A percentile compares a stretch with the other conserved stretches of the same genome.
phyloP scores from a whole-genome alignment of 2,797 vertebrate species.

The Cercopithecus hamlyni region DNA sequence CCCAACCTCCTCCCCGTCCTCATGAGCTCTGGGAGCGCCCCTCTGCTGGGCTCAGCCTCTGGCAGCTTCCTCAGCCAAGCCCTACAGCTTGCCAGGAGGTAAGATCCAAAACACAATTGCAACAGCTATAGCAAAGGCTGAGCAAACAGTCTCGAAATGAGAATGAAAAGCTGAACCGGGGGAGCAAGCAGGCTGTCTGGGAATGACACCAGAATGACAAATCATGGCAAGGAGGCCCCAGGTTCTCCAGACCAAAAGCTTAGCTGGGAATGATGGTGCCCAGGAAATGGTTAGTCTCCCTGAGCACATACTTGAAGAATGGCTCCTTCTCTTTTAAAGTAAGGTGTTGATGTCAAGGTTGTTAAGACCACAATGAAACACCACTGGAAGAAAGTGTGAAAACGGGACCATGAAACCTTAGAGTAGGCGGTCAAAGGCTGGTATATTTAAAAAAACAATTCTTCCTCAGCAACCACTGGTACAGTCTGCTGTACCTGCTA shows the following conservation, averaged over 20 bases:
- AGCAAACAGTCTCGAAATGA: conserved; percentile 52
- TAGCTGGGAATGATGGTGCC: background rate
- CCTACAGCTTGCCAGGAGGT: conserved; percentile 59
- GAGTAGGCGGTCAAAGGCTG: background rate
- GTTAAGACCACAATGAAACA: background rate
- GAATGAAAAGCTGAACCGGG: conserved; percentile 40
- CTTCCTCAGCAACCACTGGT: background rate
- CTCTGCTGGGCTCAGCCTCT: conserved; percentile 27
- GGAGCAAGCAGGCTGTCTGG: conserved; percentile 26
- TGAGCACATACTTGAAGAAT: background rate
- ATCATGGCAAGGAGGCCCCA: background rate
- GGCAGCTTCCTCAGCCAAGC: conserved; percentile 60
- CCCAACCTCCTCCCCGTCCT: background rate
- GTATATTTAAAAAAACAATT: background rate
- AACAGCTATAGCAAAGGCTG: conserved; percentile 50
- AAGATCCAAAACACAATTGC: conserved; percentile 62
- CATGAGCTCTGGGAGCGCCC: background rate
- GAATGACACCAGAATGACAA: conserved; percentile 53
- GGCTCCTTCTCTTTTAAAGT: background rate
- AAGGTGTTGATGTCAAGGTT: background rate
- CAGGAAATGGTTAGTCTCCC: background rate
- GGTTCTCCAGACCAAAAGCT: background rate
- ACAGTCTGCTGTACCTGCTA: background rate
- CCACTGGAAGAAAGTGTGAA: background rate
- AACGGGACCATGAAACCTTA: background rate